Evolutionary conservation across 2,113 vertebrate genomes (phyloP).

Genomic region (western clawed frog (Xenopus tropicalis)): UCB_Xtro_10.0 CM004443.2:38946001-38946500

Average conservation of each 20-base stretch:
- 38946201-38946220: conserved; percentile 34
- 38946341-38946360: conserved; percentile 93
- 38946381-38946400: conserved; percentile 87
- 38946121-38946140: conserved; percentile 96
- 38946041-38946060: no score
- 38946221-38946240: background rate
- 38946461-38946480: conserved; percentile 84
- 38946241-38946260: background rate
- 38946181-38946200: conserved; percentile 87
- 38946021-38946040: no score
- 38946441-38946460: conserved; percentile 82
- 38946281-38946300: no score
- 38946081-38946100: conserved; percentile 71
- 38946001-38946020: no score
- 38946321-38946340: background rate
- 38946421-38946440: conserved; percentile 88
- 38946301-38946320: no score
- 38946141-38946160: conserved; percentile 96
- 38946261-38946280: no score
- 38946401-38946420: conserved; percentile 91
- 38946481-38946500: conserved; percentile 91
- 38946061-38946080: no score
- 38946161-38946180: conserved; percentile 90
- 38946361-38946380: conserved; percentile 92
- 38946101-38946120: conserved; percentile 85